These are phyloP conservation scores for Sebastes kiyomatsui DNA, from an alignment of 2,797 vertebrate species.

Conservation along the genomic window DNA sequence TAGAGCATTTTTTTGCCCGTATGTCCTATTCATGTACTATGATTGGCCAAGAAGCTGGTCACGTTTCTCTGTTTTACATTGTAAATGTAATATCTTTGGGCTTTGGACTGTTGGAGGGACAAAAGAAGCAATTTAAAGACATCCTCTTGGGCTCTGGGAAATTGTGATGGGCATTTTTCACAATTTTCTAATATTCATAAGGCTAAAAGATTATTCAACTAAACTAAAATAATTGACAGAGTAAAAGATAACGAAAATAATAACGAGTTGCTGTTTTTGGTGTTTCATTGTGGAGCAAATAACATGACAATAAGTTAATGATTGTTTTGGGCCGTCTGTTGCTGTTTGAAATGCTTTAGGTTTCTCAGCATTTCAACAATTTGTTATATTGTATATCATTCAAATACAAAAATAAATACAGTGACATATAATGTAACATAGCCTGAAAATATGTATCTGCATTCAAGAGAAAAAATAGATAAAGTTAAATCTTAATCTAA, in stretches of 20 bases:
- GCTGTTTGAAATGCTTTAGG: neutral
- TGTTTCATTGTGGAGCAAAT: neutral
- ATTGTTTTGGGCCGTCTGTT: neutral
- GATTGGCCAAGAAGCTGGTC: neutral
- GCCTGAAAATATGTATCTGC: neutral
- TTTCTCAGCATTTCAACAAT: neutral
- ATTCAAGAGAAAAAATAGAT: neutral
- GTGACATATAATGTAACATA: neutral
- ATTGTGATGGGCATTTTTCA: neutral
- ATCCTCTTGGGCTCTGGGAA: too few species aligned
- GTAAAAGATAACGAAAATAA: neutral
- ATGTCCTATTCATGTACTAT: neutral
- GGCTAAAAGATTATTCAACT: neutral
- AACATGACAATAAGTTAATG: neutral
- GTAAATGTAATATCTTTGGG: neutral
- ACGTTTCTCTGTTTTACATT: neutral
- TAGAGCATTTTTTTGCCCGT: neutral
- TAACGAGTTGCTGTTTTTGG: neutral
- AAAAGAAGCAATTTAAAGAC: too few species aligned
- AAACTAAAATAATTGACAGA: neutral
- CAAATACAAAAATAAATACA: neutral
- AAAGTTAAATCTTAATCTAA: neutral
- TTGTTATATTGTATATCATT: neutral
- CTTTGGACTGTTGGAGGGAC: too few species aligned
- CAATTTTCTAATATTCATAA: neutral